A percentile compares a stretch with the other conserved stretches of the same genome.
Conservation (phyloP, 2,797 vertebrate species). For the Sebastes vulpes region DNA sequence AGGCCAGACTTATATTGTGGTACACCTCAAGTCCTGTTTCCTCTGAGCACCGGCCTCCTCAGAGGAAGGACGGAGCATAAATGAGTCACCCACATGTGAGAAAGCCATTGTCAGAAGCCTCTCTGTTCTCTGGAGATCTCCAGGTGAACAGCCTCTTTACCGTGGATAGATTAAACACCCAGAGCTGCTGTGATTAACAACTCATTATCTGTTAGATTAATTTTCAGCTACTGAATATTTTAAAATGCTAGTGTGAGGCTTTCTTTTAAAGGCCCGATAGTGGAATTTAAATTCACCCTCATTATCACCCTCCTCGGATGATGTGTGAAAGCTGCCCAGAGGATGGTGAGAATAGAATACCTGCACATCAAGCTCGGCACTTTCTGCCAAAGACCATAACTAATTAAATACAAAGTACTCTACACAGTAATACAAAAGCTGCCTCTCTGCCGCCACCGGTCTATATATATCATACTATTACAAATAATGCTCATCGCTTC, state of each 20-base stretch:
- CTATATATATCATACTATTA: neutral
- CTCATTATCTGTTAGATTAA: slow-evolving; percentile 57
- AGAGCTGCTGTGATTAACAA: slow-evolving; percentile 50
- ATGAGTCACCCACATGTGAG: neutral
- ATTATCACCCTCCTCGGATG: slow-evolving; percentile 31
- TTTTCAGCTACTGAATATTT: slow-evolving; percentile 48
- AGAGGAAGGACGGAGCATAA: neutral
- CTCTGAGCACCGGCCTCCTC: neutral
- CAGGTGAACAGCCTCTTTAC: slow-evolving; percentile 20
- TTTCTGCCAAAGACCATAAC: slow-evolving; percentile 8
- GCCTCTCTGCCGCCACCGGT: neutral
- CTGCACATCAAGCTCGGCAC: neutral
- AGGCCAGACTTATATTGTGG: too few relatives aligned
- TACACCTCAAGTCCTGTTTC: neutral
- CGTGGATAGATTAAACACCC: slow-evolving; percentile 31
- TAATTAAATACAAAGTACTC: slow-evolving; percentile 11
- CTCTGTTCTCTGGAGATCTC: neutral
- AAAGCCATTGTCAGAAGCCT: neutral
- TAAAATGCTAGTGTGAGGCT: slow-evolving; percentile 9
- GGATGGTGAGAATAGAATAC: slow-evolving; percentile 3
- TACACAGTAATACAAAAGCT: neutral
- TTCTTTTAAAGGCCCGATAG: slow-evolving; percentile 7
- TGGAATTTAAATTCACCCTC: slow-evolving; percentile 34
- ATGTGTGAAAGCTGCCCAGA: slow-evolving; percentile 25
- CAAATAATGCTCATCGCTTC: neutral